Base-by-base conservation (phyloP, 2,888 invertebrate species). In the Archaeoteleia sp. region DNA sequence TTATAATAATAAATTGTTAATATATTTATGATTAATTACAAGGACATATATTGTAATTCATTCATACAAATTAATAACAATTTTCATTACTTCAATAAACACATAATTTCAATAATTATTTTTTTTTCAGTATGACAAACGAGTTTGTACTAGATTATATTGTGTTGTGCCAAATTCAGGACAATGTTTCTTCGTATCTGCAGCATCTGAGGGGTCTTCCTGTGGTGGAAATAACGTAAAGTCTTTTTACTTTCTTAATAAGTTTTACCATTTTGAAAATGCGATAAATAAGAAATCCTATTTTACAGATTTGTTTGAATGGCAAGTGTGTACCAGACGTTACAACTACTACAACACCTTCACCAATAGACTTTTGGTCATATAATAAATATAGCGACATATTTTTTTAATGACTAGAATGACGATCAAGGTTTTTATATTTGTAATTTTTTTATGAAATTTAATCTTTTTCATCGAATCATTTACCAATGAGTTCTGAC, bases 121-220 rank as follows among this genome's bases (percentile, higher is more conserved):
- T 40, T 34, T 13, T 54, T 87, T 88, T 34, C 87, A 94, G 95
- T 94, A 95, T 88, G 95, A 95, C 82, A 93, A 95, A 85, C 89
- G 94, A 15, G 95, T 96, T 15, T 96, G 96, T 83, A 93, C 94
- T 20, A 94, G 94, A 86, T 87, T 96, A 72, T 94, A 95, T 86
- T 96, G 96, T 84, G 94, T 94, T 83, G 93, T 95, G 86, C 92
- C 95, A 13, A 91, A 92, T 3, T 40, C 53, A 76, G 39, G 94
- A 12, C 93, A 93, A 86, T 96, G 96, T 86, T 93, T 93, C 57
- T 94, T 95, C 60, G 93, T 94, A 87, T 88, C 95, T 73, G 95
- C 96, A 2, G 96, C 96, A 8, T 96, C 96, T 1, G 96, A 96
- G 86, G 96, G 96, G 12, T 96, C 96, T 9, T 89, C 92, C 0